Evolutionary conservation across 2,113 vertebrate species (phyloP), one percentile per base, ranked within the genome.

Genomic region (Oncorhynchus mykiss): DNA sequence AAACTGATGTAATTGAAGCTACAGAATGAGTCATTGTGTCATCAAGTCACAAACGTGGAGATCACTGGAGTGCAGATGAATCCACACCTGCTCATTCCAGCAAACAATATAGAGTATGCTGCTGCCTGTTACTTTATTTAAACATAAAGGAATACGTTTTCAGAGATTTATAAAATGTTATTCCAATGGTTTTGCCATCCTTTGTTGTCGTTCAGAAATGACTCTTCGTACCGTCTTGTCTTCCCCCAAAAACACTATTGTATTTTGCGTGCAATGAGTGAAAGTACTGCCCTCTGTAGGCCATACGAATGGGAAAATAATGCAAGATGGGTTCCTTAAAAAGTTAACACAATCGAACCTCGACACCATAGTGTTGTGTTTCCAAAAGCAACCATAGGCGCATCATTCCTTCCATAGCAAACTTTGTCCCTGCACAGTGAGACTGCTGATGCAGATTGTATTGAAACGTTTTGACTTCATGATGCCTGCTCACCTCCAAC

Each of bases 101-200:
- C 89, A 79, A 76, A 74, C 74, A 3, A 25, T 65, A 86, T 86
- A 11, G 39, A 45, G 51, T 77, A 57, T 78, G 84, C 89, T 83
- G 89, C 89, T 90, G 89, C 81, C 82, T 84, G 2, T 78, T 81
- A 59, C 78, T 89, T 91, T 87, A 90, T 90, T 88, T 89, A 85
- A 82, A 77, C 39, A n/a, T 31, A 70, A 13, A 66, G 68, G 49
- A 83, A 14, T 72, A 25, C 18, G 25, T 16, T 29, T 71, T 69
- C 67, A 71, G 59, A 76, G 29, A 84, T 5, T 75, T 83, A 74
- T 67, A 81, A 69, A 81, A 75, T 82, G 80, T 85, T 78, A 71
- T 74, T 81, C 78, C 85, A 87, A 76, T 86, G 72, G 88, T 88
- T 20, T 68, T 68, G 2, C 5, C 29, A 18, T 68, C 67, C 31